These are phyloP conservation scores for Anoplolepis gracilipes DNA, from an alignment of 1,140 invertebrate species.

Conservation along the genomic window DNA sequence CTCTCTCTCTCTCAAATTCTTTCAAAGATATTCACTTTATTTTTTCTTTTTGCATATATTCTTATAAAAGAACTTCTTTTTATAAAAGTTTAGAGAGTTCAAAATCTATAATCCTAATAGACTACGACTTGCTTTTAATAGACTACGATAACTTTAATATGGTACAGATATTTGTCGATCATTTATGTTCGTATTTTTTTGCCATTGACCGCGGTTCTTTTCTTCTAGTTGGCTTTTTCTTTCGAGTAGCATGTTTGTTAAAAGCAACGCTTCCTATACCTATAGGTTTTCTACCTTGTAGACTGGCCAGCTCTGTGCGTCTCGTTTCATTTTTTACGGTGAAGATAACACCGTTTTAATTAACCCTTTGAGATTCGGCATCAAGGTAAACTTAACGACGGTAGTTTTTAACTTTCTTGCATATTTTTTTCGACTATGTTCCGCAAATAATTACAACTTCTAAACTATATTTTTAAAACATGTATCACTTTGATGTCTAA, in stretches of 20 bases:
- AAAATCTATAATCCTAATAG: background rate
- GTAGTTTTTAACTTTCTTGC: background rate
- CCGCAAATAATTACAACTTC: background rate
- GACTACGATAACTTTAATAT: too few species aligned
- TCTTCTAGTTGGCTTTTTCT: background rate
- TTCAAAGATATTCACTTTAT: too few species aligned
- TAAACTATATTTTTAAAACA: background rate
- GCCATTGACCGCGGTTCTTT: background rate
- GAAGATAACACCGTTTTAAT: slow-evolving; percentile 1
- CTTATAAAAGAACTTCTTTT: too few species aligned
- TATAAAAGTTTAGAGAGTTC: too few species aligned
- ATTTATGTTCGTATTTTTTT: background rate
- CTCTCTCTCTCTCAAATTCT: too few species aligned
- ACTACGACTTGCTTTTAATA: too few species aligned
- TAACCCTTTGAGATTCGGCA: slow-evolving; percentile 27
- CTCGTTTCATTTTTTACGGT: background rate
- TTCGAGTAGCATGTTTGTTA: background rate
- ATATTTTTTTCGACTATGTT: background rate
- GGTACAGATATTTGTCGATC: background rate
- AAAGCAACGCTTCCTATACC: background rate
- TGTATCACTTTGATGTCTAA: background rate
- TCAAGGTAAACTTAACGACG: background rate
- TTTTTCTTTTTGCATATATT: too few species aligned
- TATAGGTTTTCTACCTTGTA: background rate
- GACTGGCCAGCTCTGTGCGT: too few species aligned